Base-by-base conservation (phyloP, 37 sponge, comb jelly and placozoan species). In the Geodia barretti region DNA sequence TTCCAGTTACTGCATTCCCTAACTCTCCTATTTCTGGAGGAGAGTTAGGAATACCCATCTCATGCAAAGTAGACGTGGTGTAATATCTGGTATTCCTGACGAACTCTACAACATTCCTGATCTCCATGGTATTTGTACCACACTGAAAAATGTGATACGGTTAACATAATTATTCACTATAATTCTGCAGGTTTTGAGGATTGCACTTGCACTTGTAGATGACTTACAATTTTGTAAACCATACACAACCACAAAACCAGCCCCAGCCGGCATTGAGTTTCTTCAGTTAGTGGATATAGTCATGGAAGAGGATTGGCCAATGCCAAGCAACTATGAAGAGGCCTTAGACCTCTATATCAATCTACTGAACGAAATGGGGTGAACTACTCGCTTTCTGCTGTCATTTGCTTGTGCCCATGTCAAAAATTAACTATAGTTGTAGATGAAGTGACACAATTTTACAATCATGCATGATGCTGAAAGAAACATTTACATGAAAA, bases 51-150 rank as follows among this genome's bases (percentile, higher is more conserved):
- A 65, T 17, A 65, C 28, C 19, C 67, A 65, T 29, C 20, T 29
- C 8, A 65, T 65, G 9, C 67, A 65, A 8, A 8, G 31, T 17
- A 65, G 67, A 29, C 8, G 67, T 7, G 31, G 67, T 29, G 28
- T 9, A 30, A 7, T 29, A 23, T 8, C 28, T 65, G 67, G 67
- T 29, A n/a, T n/a, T 30, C 67, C 67, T 30, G 31, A 65, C 19
- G 67, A 65, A 30, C 28, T 65, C 8, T 65, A 65, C 67, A 65
- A 65, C 67, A 65, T 65, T n/a, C 67, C 67, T 23, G 31, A 7
- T 65, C 24, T 65, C 5, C 67, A 65, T 65, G 9, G 67, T 65
- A 65, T 23, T 30, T 30, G 20, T 59, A 21, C 20, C 60, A 21
- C 20, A 47, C 7, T 47, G 14, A 47, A 7, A 47, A 47, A 7